phyloP scores from a whole-genome alignment of 2,888 invertebrate species.

The Keiferia lycopersicella region DNA sequence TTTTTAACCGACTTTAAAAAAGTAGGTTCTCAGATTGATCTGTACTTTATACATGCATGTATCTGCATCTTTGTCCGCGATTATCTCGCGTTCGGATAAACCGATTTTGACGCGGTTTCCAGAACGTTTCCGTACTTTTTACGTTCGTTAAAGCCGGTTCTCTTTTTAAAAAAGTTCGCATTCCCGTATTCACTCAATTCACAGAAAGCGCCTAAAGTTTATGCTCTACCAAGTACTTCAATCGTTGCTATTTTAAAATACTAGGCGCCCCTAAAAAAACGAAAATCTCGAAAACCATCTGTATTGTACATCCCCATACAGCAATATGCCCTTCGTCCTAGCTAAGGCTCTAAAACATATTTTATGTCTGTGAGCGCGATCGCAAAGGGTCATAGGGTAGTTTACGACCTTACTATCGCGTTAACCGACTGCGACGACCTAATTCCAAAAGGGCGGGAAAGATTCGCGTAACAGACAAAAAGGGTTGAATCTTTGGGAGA shows the following conservation, averaged over 20 bases:
- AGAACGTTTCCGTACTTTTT: no score
- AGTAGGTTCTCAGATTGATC: no score
- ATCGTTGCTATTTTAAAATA: not conserved
- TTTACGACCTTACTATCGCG: conserved; percentile 53
- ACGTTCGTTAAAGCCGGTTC: no score
- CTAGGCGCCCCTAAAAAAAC: not conserved
- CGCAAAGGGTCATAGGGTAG: conserved; percentile 47
- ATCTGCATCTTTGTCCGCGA: no score
- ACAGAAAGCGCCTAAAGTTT: no score
- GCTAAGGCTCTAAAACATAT: conserved; percentile 61
- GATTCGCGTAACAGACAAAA: conserved; percentile 15
- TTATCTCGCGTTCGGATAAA: no score
- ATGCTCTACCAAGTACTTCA: not conserved
- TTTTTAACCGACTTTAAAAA: no score
- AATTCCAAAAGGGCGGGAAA: conserved; percentile 33
- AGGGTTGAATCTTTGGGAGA: conserved; percentile 4
- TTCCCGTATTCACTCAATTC: no score
- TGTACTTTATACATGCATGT: no score
- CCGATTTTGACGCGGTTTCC: no score
- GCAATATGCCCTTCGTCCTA: conserved; percentile 52
- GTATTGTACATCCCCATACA: conserved; percentile 41
- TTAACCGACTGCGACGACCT: conserved; percentile 40
- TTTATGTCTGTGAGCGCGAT: conserved; percentile 50
- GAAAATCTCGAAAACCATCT: not conserved
- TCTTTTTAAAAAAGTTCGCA: no score